Percentiles rank a stretch among this genome's conserved stretches.
Evolutionary conservation across 2,888 invertebrate species (phyloP).

Genomic region (Leptopterna dolabrata): DNA sequence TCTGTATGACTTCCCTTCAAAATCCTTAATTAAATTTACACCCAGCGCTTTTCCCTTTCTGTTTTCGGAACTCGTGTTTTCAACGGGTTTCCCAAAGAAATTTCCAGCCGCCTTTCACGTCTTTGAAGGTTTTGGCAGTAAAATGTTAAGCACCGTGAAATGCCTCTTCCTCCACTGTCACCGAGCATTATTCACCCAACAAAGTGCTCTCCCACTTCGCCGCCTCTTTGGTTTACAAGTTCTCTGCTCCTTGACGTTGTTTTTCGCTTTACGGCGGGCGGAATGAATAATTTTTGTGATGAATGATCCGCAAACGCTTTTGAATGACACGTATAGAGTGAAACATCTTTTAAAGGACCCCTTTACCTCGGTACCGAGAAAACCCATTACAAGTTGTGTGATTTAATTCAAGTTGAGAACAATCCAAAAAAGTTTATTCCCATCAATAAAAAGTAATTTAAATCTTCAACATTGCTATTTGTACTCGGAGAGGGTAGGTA

Average conservation of each 20-base stretch:
- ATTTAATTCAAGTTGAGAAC: background rate
- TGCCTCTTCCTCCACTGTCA: conserved; percentile 17
- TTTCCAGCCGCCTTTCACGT: background rate
- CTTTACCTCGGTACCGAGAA: background rate
- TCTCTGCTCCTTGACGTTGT: background rate
- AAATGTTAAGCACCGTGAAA: conserved; percentile 18
- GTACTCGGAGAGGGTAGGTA: too few species aligned
- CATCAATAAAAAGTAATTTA: too few species aligned
- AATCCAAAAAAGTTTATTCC: too few species aligned
- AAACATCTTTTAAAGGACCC: background rate
- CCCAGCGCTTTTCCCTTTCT: background rate
- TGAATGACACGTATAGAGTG: background rate
- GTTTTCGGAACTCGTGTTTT: conserved; percentile 7
- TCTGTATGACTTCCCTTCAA: background rate
- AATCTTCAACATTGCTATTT: too few species aligned
- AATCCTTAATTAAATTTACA: conserved; percentile 42
- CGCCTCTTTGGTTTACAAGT: background rate
- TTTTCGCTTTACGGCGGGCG: background rate
- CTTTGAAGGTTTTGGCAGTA: conserved; percentile 4
- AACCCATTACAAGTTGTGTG: background rate
- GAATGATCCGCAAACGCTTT: background rate
- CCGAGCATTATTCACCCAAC: conserved; percentile 19
- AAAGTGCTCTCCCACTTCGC: conserved; percentile 8
- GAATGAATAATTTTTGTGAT: background rate
- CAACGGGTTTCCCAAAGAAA: conserved; percentile 6